phyloP scores from a whole-genome alignment of 2,888 invertebrate species.

The Ormyrus nitidulus region DNA sequence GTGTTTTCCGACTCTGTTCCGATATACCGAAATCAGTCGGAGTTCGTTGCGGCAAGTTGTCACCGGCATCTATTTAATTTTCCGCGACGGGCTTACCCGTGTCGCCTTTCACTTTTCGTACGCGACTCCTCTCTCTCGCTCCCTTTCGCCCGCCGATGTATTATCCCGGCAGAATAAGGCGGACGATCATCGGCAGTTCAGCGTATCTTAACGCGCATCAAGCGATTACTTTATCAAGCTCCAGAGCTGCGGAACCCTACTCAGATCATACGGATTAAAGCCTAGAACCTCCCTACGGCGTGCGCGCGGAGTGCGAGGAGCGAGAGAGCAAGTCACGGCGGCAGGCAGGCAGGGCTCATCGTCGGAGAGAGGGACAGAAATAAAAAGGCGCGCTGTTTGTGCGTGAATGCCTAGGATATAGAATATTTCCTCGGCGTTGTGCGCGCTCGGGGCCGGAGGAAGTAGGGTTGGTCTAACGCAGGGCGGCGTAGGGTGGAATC shows the following conservation, averaged over 20 bases:
- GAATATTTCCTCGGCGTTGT: neutral
- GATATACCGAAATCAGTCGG: too few relatives aligned
- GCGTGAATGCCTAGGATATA: neutral
- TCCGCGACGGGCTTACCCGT: neutral
- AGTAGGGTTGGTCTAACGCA: slow-evolving; percentile 47
- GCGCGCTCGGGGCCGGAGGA: slow-evolving; percentile 3
- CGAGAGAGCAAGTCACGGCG: slow-evolving; percentile 16
- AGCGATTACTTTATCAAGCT: too few relatives aligned
- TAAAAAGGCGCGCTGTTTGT: slow-evolving; percentile 15
- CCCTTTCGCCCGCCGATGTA: too few relatives aligned
- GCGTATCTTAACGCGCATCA: too few relatives aligned
- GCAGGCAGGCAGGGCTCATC: neutral
- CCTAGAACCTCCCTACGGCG: neutral
- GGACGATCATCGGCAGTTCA: too few relatives aligned
- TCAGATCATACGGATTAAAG: too few relatives aligned
- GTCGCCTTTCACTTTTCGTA: too few relatives aligned
- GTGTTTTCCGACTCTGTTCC: neutral
- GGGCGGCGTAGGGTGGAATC: slow-evolving; percentile 53
- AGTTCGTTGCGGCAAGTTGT: neutral
- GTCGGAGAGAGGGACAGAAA: neutral
- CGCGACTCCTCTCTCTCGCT: too few relatives aligned
- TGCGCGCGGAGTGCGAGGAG: neutral
- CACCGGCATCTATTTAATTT: neutral
- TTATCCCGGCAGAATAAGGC: too few relatives aligned
- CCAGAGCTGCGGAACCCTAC: too few relatives aligned